Evolutionary conservation across 30 jellyfish, hydroid and myxozoan genomes (phyloP).

Genomic region (Sanderia malayensis): DNA sequence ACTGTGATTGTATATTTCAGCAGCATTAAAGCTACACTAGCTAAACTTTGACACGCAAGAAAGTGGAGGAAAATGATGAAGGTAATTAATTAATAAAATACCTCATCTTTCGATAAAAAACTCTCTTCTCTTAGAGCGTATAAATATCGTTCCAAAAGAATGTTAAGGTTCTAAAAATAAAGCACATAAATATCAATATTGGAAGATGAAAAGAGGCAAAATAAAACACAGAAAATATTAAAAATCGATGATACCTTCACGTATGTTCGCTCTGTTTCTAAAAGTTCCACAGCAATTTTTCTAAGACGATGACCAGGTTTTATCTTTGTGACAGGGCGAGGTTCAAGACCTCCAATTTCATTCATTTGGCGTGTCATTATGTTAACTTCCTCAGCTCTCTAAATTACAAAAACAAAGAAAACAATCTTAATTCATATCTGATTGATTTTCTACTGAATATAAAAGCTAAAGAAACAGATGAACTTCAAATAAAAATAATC

Average conservation of each 20-base stretch:
- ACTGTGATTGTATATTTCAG: no score
- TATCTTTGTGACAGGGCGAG: conserved; percentile 45
- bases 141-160: conserved; percentile 83
- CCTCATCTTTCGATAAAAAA: conserved; percentile 93
- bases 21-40: no score
- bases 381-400: conserved; percentile 96
- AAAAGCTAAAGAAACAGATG: no score
- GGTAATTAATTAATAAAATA: conserved; percentile 7
- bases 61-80: no score
- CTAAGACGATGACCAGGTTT: conserved; percentile 79
- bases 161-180: conserved; percentile 62
- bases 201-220: not conserved
- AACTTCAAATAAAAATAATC: no score
- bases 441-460: no score
- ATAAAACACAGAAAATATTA: conserved; percentile 7
- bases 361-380: conserved; percentile 84
- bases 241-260: conserved; percentile 90
- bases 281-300: conserved; percentile 82
- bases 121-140: conserved; percentile 85
- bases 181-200: not conserved
- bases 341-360: conserved; percentile 42
- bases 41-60: no score
- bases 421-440: no score
- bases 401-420: no score
- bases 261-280: conserved; percentile 89